Evolutionary conservation across 2,888 invertebrate species (phyloP), one percentile per base, ranked within the genome.

Genomic region (Arge pagana): DNA sequence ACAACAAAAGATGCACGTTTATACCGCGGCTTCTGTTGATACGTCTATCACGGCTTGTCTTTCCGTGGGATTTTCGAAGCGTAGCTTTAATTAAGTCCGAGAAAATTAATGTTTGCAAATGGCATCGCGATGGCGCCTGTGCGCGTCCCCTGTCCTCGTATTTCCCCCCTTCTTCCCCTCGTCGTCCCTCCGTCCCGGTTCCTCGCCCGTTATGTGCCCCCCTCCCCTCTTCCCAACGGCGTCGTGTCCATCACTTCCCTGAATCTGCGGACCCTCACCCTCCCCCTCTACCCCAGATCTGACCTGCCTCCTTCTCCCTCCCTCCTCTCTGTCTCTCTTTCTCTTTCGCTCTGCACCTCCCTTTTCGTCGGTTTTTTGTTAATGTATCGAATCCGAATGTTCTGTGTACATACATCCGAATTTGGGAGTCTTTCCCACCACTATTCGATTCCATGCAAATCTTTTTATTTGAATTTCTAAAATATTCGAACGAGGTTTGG

Each of bases 81-180:
- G 49, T 53, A 48, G 54, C 56, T 65, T 62, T 64, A 63, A 67
- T 69, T 67, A 65, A 63, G 56, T 54, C 21, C 55, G 56, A 60
- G 60, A 62, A n/a, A 68, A 69, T 65, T 65, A 65, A 68, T 65
- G 61, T 68, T 67, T 70, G 66, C 69, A 64, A 70, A 68, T 70
- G 66, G 66, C 67, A 70, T 65, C 67, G 61, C 64, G 59, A 68
- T 66, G 67, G 68, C 68, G 67, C 33, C 45, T 33, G 31, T 39
- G 11, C 45, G 33, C 33, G 33, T 71, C 68, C 63, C 60, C 61
- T 58, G 55, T 59, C 50, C 60, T 53, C 61, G 50, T 56, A 55
- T 53, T 55, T 49, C 51, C 60, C 59, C 60, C 57, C 43, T 50
- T 49, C 33, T 30, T 24, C 40, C 26, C 41, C 16, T 41, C 15